Evolutionary conservation across 1,140 invertebrate genomes (phyloP).

Genomic region (Mactra quadrangularis): DNA sequence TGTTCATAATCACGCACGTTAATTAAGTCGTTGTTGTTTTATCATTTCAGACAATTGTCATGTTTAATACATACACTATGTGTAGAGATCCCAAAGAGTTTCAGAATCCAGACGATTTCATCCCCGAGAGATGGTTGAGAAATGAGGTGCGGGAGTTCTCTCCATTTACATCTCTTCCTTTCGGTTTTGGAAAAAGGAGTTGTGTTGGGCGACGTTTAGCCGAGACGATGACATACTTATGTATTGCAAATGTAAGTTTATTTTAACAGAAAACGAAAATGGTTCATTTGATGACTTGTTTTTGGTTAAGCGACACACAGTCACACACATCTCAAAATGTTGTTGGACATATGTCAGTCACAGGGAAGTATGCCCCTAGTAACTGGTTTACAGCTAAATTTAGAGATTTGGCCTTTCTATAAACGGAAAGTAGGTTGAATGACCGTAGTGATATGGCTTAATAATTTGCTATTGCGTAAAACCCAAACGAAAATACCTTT

Average conservation of each 20-base stretch:
- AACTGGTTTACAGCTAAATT: no score
- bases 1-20: no score
- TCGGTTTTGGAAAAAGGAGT: slow-evolving; percentile 73
- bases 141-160: slow-evolving; percentile 67
- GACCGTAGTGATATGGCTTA: no score
- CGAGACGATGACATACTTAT: slow-evolving; percentile 72
- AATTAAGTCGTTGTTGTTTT: no score
- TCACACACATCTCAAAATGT: background rate
- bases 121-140: slow-evolving; percentile 79
- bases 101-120: slow-evolving; percentile 74
- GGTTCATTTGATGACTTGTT: no score
- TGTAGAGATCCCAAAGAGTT: slow-evolving; percentile 74
- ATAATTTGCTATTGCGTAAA: no score
- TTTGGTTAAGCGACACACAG: no score
- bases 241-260: slow-evolving; percentile 69
- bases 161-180: slow-evolving; percentile 75
- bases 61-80: slow-evolving; percentile 77
- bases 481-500: no score
- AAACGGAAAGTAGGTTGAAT: no score
- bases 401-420: no score
- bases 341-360: background rate
- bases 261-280: no score
- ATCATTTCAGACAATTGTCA: slow-evolving; percentile 69
- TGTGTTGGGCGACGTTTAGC: slow-evolving; percentile 75
- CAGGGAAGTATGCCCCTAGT: no score